Base-by-base conservation (phyloP, 2,113 vertebrate species). In the Microcebus ravelobensis region DNA sequence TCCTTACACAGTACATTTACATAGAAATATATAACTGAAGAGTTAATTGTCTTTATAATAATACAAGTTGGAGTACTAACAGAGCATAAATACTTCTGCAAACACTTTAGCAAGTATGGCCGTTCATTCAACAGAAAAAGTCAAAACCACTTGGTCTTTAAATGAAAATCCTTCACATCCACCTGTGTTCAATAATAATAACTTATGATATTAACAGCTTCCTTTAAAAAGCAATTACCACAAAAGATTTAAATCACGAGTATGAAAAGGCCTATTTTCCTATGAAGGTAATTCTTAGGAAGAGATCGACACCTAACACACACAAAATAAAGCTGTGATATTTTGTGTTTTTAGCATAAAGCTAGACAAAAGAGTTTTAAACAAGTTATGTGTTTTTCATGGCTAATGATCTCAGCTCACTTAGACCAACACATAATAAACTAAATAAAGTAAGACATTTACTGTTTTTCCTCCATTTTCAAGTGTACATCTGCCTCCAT, bases 151-250 rank as follows among this genome's bases (percentile, higher is more conserved):
- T 39, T 50, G 93, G 89, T 77, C 96, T 97, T 92, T 68, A 86
- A 76, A 77, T 31, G 57, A 96, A 98, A 95, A 98, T 98, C 97
- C 97, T 98, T 98, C 98, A 98, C 70, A 96, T 97, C 97, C 93
- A 96, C 97, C 97, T 97, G 86, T 96, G 89, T 87, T 97, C 63
- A 93, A 96, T 61, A 95, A 3, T 77, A 96, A 97, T 97, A 98
- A 98, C 67, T 97, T 98, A 97, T 0, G 70, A 65, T 61, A 97
- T 50, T 50, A 97, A 96, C 8, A 91, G 61, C 59, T 93, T 97
- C 93, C 74, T 95, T 77, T 34, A 83, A 81, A 88, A 88, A 89
- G 50, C 3, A 80, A 87, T 77, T 34, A 57, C 70, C 61, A 80
- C 18, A 61, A 36, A 91, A 90, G 81, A 67, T 29, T 70, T 45